These are phyloP conservation scores for Lutjanus argentimaculatus DNA, from an alignment of 2,797 vertebrate genomes.

Conservation along the genomic window DNA sequence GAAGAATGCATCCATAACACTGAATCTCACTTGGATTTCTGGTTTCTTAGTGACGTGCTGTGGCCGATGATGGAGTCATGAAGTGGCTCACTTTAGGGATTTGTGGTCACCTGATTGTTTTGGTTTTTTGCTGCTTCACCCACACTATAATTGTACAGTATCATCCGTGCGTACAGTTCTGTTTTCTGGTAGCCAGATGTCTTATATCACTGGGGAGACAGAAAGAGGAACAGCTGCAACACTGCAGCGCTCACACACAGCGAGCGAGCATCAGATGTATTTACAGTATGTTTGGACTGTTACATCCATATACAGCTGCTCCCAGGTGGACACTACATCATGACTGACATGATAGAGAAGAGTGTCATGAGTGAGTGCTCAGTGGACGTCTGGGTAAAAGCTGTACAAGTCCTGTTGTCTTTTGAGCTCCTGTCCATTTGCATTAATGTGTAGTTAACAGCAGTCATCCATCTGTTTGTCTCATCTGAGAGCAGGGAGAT, in stretches of 20 bases:
- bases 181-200: conserved; percentile 78
- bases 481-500: conserved; percentile 78
- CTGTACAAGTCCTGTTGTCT: conserved; percentile 22
- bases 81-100: conserved; percentile 27
- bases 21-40: neutral
- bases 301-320: conserved; percentile 56
- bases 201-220: conserved; percentile 52
- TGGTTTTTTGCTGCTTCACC: conserved; percentile 3
- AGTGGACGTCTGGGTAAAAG: conserved; percentile 40
- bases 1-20: neutral
- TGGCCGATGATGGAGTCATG: conserved; percentile 8
- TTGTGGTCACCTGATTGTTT: conserved; percentile 38
- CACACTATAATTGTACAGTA: conserved; percentile 4
- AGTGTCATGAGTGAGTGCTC: conserved; percentile 15
- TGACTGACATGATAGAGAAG: conserved; percentile 34
- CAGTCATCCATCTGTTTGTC: conserved; percentile 82
- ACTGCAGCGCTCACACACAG: conserved; percentile 58
- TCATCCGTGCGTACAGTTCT: conserved; percentile 16
- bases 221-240: conserved; percentile 71
- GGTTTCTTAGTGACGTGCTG: neutral
- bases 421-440: conserved; percentile 41
- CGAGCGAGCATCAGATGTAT: conserved; percentile 57
- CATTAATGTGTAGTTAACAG: conserved; percentile 41
- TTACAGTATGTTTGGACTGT: conserved; percentile 66
- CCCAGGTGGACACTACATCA: conserved; percentile 63